Conservation (phyloP, 2,113 vertebrate genomes). For the Ctenodactylus gundi region DNA sequence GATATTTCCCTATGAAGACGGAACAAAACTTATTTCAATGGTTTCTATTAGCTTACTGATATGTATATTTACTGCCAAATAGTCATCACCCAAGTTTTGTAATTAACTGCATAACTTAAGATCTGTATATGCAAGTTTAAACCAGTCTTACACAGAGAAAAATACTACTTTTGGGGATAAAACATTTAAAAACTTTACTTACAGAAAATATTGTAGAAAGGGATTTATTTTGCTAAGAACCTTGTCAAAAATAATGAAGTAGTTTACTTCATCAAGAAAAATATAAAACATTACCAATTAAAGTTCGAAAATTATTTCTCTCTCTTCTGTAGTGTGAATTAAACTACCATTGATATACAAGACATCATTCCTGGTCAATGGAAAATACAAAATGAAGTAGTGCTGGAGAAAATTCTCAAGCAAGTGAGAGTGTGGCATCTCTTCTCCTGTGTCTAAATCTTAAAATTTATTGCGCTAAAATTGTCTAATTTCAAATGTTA, state of each 20-base stretch:
- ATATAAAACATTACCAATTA: background rate
- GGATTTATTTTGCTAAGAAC: slow-evolving; percentile 37
- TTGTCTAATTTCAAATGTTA: background rate
- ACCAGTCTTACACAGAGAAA: slow-evolving; percentile 32
- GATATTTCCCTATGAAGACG: slow-evolving; percentile 47
- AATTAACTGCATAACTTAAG: slow-evolving; percentile 72
- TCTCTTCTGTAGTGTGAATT: background rate
- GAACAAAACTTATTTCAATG: slow-evolving; percentile 71
- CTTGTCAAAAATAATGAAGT: slow-evolving; percentile 20
- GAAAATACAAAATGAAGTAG: background rate
- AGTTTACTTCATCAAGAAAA: background rate
- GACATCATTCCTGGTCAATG: background rate
- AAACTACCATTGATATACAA: background rate
- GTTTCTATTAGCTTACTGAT: slow-evolving; percentile 57
- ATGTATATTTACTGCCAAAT: slow-evolving; percentile 60
- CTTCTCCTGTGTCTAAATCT: background rate
- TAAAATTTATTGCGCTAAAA: background rate
- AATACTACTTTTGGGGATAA: slow-evolving; percentile 65
- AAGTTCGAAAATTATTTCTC: background rate
- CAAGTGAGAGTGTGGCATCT: background rate
- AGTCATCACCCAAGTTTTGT: slow-evolving; percentile 50
- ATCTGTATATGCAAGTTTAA: slow-evolving; percentile 40
- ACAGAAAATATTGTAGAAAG: slow-evolving; percentile 58
- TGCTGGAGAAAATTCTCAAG: background rate
- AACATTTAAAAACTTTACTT: slow-evolving; percentile 69